These are phyloP conservation scores for Echinometra lucunter DNA, from an alignment of 53 echinoderm and acorn worm species.

Conservation along the genomic window DNA sequence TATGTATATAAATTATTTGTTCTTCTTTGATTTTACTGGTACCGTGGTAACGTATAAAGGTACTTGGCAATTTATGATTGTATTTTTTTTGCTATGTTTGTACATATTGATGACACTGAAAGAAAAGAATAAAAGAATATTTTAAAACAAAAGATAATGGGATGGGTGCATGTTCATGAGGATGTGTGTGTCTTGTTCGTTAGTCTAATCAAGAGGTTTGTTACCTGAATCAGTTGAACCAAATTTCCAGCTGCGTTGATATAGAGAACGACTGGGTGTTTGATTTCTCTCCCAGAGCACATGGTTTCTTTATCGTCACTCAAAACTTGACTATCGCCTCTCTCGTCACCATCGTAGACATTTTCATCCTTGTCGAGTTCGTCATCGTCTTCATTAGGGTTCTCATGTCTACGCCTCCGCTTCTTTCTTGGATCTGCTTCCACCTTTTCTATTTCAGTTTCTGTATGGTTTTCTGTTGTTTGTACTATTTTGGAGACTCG, in stretches of 20 bases:
- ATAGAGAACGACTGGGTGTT: slow-evolving; percentile 8
- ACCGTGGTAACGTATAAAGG: too few species aligned
- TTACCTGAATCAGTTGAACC: slow-evolving; percentile 35
- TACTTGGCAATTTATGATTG: too few species aligned
- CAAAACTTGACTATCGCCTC: background rate
- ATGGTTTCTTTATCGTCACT: background rate
- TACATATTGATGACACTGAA: too few species aligned
- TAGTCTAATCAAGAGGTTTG: background rate
- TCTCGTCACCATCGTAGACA: background rate
- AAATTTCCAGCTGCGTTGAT: background rate
- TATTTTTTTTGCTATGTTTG: too few species aligned
- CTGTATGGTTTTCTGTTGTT: too few species aligned
- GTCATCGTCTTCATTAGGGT: background rate
- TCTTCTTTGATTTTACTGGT: too few species aligned
- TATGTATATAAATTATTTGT: too few species aligned
- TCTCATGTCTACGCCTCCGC: background rate
- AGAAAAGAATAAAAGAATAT: too few species aligned
- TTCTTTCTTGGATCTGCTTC: background rate
- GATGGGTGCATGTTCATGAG: background rate
- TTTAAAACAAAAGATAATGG: too few species aligned
- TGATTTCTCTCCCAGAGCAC: background rate
- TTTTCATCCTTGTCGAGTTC: background rate
- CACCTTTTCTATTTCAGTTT: background rate
- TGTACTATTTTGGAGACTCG: too few species aligned
- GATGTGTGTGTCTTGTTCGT: background rate